Base-by-base conservation (phyloP, 2,113 vertebrate species). In the Pica pica region DNA sequence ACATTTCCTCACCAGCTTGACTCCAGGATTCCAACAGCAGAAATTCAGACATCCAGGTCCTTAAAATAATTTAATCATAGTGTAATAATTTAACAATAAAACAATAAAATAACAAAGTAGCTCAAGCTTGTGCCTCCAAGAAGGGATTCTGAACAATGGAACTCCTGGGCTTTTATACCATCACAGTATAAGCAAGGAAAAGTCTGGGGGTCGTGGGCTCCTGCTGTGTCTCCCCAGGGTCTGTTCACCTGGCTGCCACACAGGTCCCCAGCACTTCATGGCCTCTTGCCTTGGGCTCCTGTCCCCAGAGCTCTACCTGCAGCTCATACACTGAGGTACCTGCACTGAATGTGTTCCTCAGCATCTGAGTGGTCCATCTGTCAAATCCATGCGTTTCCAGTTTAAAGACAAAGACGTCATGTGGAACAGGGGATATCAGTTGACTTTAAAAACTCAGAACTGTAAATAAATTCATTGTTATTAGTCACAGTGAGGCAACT, bases 1-100 rank as follows among this genome's bases (percentile, higher is more conserved):
- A 15, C 2, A 0, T 17, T 35, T 65, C 60, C 26, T 53, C 7
- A 3, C 14, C 4, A 2, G 31, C 7, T 12, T 18, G 37, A 18
- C 39, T 42, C 24, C 31, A 44, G 20, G 26, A 24, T 65, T 65
- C 49, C 49, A 30, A 30, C 19, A 53, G 39, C 60, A 65, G 26
- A 10, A 30, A 44, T 9, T 65, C 49, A 53, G 24, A 65, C 24
- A 53, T 35, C 49, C 39, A 65, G 31, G 22, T 35, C 39, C 12
- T 19, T 44, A 35, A 44, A 64, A 35, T 18, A 52, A 53, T 35
- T 23, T 64, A 28, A 44, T 53, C 9, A 9, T 15, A 24, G 11
- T 22, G 26, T 23, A 19, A 35, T 35, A 35, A 35, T 35, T 44
- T 19, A 53, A 53, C 23, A 35, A 30, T 18, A 35, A 53, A 65